Evolutionary conservation across 2,113 vertebrate genomes (phyloP), one percentile per base, ranked within the genome.

Genomic region (Pithys albifrons): DNA sequence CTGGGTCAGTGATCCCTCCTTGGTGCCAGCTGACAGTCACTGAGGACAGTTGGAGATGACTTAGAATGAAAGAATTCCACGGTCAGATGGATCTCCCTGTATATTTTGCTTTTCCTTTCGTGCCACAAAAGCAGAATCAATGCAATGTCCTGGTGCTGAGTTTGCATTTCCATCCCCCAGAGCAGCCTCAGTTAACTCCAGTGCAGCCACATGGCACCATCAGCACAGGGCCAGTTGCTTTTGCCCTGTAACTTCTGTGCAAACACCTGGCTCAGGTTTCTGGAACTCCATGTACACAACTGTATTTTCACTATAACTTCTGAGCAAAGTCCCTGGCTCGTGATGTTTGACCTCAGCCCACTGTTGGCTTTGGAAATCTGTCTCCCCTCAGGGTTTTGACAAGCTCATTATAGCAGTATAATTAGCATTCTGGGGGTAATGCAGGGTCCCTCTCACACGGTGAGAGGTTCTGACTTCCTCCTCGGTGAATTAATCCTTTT

Each of bases 1-100:
- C 2, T 19, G 37, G 37, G 10, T n/a, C 22, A 79, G 54, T 57
- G 83, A 37, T 17, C 18, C 20, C 67, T 22, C 45, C 65, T 79
- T 0, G 0, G 22, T 14, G 46, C 65, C 61, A 57, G 31, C 69
- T 81, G 81, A 25, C 31, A 61, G 2, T 23, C 3, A 0, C 1
- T 29, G n/a, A 16, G 41, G 19, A 23, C 4, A 31, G 24, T 1
- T 9, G 45, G 31, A 52, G 6, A 5, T 4, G 22, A 5, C 39
- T 23, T 33, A 7, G 29, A 61, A 27, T 18, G 28, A 48, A 49
- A 10, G 12, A 25, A 64, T 27, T 29, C 14, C 58, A 27, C 5
- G 3, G 8, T 19, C 48, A 29, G 5, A 4, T 54, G 20, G 52
- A 64, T 9, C 43, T 43, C 54, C 39, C 52, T 39, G 8, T 5